These are phyloP conservation scores for Glaucopsyche alexis DNA, from an alignment of 2,888 invertebrate species.

Conservation along the genomic window DNA sequence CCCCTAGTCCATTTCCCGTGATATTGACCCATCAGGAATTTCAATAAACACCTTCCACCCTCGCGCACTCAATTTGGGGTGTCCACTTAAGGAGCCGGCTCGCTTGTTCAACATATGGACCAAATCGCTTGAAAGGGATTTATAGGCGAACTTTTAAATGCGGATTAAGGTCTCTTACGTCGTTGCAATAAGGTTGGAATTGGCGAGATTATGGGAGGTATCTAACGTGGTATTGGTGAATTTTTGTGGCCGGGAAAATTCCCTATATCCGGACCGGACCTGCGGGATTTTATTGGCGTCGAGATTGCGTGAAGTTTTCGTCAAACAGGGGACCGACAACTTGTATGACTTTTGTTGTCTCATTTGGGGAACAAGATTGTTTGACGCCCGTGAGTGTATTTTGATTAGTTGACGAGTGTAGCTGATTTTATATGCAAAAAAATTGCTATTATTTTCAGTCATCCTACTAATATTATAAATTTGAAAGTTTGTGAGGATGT, in stretches of 20 bases:
- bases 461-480: no score
- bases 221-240: slow-evolving; percentile 46
- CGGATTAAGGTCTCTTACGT: slow-evolving; percentile 32
- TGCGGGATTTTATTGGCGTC: slow-evolving; percentile 71
- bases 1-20: slow-evolving; percentile 29
- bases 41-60: slow-evolving; percentile 72
- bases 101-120: slow-evolving; percentile 74
- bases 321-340: slow-evolving; percentile 51
- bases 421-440: background rate
- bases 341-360: slow-evolving; percentile 28
- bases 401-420: background rate
- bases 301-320: slow-evolving; percentile 62
- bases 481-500: no score
- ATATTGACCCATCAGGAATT: slow-evolving; percentile 66
- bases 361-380: slow-evolving; percentile 3
- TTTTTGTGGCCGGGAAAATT: slow-evolving; percentile 70
- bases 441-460: no score
- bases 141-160: slow-evolving; percentile 39
- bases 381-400: background rate
- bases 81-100: slow-evolving; percentile 73
- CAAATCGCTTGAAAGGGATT: slow-evolving; percentile 61
- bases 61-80: slow-evolving; percentile 69
- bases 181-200: slow-evolving; percentile 37
- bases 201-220: slow-evolving; percentile 32
- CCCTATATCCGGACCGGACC: slow-evolving; percentile 72